Conservation (phyloP, 2,113 vertebrate species). For the Bos taurus region ARS-UCD2.0 NC_037328.1:27348001-27348500, state of each 20-base stretch:
- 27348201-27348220: neutral
- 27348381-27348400: neutral
- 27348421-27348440: neutral
- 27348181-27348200: neutral
- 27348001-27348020: neutral
- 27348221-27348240: neutral
- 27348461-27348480: neutral
- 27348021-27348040: neutral
- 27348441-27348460: neutral
- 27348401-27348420: neutral
- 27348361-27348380: neutral
- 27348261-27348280: neutral
- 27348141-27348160: neutral
- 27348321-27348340: neutral
- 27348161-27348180: too few relatives aligned
- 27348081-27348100: neutral
- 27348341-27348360: neutral
- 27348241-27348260: neutral
- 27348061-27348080: neutral
- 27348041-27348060: neutral
- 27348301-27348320: neutral
- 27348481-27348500: rapidly evolving
- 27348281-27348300: neutral
- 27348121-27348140: neutral
- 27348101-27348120: neutral